These are phyloP conservation scores for Agriopis marginaria DNA, from an alignment of 2,888 invertebrate genomes.

Conservation along the genomic window DNA sequence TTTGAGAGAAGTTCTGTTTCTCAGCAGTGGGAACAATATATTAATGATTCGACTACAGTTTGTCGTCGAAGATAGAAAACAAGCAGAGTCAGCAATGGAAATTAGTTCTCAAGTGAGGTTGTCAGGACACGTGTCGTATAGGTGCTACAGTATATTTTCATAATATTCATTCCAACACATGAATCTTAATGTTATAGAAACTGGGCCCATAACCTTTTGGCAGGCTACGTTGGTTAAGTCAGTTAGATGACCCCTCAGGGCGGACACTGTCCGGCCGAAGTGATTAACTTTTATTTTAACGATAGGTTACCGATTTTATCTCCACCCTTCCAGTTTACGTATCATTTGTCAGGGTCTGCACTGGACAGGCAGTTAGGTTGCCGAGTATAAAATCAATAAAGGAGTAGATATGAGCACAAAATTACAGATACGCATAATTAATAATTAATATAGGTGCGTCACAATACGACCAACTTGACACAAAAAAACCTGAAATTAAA, in stretches of 20 bases:
- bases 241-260: slow-evolving; percentile 5
- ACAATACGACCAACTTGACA: too few species aligned
- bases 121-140: too few species aligned
- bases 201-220: neutral
- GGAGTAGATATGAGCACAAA: neutral
- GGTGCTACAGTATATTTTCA: neutral
- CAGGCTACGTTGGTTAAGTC: neutral
- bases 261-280: slow-evolving; percentile 9
- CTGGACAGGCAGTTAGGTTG: slow-evolving; percentile 37
- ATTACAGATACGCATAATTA: too few species aligned
- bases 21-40: too few species aligned
- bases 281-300: slow-evolving; percentile 38
- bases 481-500: too few species aligned
- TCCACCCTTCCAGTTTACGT: slow-evolving; percentile 42
- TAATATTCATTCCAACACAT: neutral
- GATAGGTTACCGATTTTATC: slow-evolving; percentile 31
- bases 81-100: too few species aligned
- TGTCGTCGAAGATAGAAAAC: too few species aligned
- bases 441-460: too few species aligned
- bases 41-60: too few species aligned
- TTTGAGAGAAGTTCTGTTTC: too few species aligned
- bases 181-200: neutral
- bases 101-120: too few species aligned
- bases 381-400: neutral
- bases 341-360: slow-evolving; percentile 46